Percentiles rank a stretch among this genome's conserved stretches.
Evolutionary conservation across 2,113 vertebrate genomes (phyloP).

Genomic region (Nymphicus hollandicus): DNA sequence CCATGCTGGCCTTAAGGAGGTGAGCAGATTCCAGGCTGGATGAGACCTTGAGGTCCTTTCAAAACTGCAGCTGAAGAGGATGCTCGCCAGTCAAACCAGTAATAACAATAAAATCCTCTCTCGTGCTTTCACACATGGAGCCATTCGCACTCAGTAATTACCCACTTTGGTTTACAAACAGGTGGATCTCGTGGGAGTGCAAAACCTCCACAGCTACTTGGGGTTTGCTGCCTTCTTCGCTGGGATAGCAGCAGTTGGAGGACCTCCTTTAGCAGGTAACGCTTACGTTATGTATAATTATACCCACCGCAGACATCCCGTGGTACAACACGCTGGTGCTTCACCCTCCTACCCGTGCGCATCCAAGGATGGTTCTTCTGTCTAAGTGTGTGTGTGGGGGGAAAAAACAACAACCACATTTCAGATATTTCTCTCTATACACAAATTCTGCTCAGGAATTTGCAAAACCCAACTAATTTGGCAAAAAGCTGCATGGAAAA

Average conservation of each 20-base stretch:
- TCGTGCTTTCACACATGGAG: not conserved
- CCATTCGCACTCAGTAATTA: not conserved
- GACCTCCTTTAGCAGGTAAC: constrained; percentile 90
- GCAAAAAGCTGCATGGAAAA: not conserved
- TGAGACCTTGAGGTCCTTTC: not conserved
- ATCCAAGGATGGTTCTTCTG: not conserved
- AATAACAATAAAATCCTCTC: not conserved
- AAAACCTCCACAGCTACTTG: constrained; percentile 83
- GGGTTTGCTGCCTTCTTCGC: constrained; percentile 90
- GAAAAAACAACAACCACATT: too few species aligned
- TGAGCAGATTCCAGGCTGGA: not conserved
- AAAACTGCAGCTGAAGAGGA: not conserved
- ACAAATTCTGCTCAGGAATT: not conserved
- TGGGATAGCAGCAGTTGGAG: constrained; percentile 83
- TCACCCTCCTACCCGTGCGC: not conserved
- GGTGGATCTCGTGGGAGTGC: constrained; percentile 86
- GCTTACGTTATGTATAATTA: fast-evolving
- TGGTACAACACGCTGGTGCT: fast-evolving
- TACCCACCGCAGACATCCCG: not conserved
- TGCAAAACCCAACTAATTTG: not conserved
- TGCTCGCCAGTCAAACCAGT: not conserved
- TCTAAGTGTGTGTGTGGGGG: not conserved
- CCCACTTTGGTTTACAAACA: constrained; percentile 19
- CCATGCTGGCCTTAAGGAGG: not conserved
- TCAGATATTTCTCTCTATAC: not conserved